These are phyloP conservation scores for Simalia tracyae DNA, from an alignment of 2,797 vertebrate species.

Conservation along the genomic window DNA sequence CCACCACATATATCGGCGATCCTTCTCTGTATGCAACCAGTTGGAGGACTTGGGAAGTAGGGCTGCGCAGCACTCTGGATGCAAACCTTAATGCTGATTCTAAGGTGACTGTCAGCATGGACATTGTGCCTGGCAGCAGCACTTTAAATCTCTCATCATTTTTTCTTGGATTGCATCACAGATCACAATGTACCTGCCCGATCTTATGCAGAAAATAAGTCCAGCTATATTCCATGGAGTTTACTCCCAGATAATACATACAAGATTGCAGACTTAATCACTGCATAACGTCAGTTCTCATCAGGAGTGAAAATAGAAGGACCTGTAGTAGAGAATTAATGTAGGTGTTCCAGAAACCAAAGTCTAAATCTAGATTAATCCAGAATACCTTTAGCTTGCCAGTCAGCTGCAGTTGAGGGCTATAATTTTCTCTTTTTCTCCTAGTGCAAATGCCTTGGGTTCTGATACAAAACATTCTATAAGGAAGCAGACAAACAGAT, in stretches of 20 bases:
- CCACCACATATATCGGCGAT: neutral
- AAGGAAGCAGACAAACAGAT: neutral
- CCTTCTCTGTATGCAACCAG: neutral
- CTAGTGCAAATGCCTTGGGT: slow-evolving; percentile 5
- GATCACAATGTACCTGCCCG: no score
- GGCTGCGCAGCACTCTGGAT: no score
- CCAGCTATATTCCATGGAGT: no score
- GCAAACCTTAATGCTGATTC: no score
- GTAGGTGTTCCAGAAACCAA: neutral
- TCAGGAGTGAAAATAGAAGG: neutral
- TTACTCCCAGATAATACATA: no score
- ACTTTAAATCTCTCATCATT: no score
- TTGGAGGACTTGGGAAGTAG: neutral
- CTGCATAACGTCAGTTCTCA: neutral
- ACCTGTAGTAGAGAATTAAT: neutral
- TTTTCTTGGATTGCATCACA: no score
- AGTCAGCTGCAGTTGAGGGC: neutral
- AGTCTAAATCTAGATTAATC: neutral
- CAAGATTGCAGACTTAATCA: neutral
- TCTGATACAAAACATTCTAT: slow-evolving; percentile 44
- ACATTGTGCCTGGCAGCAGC: no score
- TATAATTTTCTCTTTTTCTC: slow-evolving; percentile 6
- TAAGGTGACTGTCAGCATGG: no score
- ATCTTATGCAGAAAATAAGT: no score
- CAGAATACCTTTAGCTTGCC: neutral